phyloP scores from a whole-genome alignment of 2,113 vertebrate genomes.

The Peromyscus polionotus region DNA sequence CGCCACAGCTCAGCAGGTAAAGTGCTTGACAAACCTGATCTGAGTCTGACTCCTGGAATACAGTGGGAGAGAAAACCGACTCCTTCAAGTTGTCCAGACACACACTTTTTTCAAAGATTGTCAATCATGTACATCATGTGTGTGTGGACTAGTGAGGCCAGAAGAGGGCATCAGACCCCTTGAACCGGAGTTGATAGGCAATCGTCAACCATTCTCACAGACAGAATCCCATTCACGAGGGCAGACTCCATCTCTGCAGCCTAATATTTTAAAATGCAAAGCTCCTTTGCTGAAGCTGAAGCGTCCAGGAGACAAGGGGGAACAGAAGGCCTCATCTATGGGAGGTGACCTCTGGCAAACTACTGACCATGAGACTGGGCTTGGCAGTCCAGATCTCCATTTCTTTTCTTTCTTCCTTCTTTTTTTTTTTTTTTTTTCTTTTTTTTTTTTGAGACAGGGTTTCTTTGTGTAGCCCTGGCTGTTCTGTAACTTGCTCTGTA shows the following conservation, averaged over 20 bases:
- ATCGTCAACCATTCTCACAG: neutral
- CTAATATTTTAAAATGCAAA: neutral
- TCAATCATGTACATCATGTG: neutral
- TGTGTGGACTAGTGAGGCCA: neutral
- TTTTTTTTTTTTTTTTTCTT: fast-evolving
- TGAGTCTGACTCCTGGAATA: neutral
- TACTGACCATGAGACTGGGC: neutral
- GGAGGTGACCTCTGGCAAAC: neutral
- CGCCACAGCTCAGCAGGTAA: too few species aligned
- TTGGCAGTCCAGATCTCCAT: neutral
- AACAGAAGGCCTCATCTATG: neutral
- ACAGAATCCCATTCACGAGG: neutral
- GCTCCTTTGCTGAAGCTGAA: neutral
- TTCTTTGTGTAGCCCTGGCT: neutral
- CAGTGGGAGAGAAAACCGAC: neutral
- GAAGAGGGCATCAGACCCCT: neutral
- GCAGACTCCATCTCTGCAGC: neutral
- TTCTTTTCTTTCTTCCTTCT: neutral
- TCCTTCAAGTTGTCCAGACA: neutral
- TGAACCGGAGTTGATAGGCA: neutral
- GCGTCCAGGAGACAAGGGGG: neutral
- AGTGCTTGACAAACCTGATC: neutral
- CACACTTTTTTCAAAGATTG: neutral
- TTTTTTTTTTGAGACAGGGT: neutral
- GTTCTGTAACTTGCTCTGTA: neutral